A percentile compares a stretch with the other conserved stretches of the same genome.
These are phyloP conservation scores for Rhabdomys dilectus DNA, from an alignment of 2,113 vertebrate species.

Conservation along the genomic window DNA sequence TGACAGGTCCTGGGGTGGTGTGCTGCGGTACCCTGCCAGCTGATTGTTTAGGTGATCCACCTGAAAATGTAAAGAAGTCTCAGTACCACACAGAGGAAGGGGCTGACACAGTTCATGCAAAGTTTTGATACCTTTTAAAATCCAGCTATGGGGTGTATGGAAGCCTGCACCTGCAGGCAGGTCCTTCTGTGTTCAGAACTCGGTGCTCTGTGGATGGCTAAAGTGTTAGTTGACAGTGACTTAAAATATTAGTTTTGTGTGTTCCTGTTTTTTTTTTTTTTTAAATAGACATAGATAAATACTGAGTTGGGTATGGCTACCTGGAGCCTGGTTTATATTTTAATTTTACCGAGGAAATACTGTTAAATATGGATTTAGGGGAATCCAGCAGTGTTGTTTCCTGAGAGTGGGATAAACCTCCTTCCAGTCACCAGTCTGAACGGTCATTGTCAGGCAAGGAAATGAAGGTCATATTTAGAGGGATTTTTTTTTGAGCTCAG, in stretches of 20 bases:
- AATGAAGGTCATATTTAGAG: constrained; percentile 30
- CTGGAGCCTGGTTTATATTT: constrained; percentile 61
- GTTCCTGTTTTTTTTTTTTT: constrained; percentile 76
- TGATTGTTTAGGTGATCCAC: constrained; percentile 49
- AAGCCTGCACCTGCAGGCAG: constrained; percentile 54
- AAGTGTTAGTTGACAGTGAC: constrained; percentile 67
- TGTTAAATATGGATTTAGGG: constrained; percentile 73
- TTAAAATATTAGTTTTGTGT: constrained; percentile 21
- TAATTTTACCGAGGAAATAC: constrained; percentile 69
- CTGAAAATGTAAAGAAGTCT: constrained; percentile 63
- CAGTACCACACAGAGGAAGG: constrained; percentile 46
- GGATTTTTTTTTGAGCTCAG: constrained; percentile 62
- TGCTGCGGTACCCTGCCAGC: background rate
- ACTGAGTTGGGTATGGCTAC: constrained; percentile 49
- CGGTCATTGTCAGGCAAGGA: constrained; percentile 58
- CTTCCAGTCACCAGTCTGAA: constrained; percentile 71
- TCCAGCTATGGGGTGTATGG: constrained; percentile 63
- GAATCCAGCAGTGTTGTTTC: constrained; percentile 17
- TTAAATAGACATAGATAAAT: background rate
- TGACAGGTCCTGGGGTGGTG: constrained; percentile 52
- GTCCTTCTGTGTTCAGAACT: constrained; percentile 56
- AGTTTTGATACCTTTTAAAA: constrained; percentile 69
- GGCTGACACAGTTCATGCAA: background rate
- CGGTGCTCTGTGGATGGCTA: constrained; percentile 39
- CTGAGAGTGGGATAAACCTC: constrained; percentile 71